Evolutionary conservation across 2,797 vertebrate genomes (phyloP), one percentile per base, ranked within the genome.

Genomic region (Hozukius guyotensis): DNA sequence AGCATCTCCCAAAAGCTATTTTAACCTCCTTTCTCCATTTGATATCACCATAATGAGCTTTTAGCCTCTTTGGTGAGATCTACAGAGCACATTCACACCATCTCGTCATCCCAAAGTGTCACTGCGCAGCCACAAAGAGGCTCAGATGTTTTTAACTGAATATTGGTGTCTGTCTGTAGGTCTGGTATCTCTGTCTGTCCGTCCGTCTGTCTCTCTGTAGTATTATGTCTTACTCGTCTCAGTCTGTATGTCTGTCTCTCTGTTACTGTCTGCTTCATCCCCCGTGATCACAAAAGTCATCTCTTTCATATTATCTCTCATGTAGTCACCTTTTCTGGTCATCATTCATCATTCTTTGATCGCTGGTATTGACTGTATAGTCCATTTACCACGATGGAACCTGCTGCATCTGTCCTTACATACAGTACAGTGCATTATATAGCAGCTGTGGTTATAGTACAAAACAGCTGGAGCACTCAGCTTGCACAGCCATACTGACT

Each of bases 91-190:
- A 67, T 72, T 61, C 63, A 76, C 77, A 85, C 75, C 87, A 89
- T 89, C 74, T 29, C 32, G 16, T 82, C 79, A 69, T 79, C 63
- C 62, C 72, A 75, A 24, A 64, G 72, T 42, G 69, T 83, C 75
- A 67, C 67, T 59, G 62, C 74, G 42, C 75, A 74, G 36, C 80
- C 86, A 87, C 42, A 75, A 72, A 73, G 53, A 81, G 77, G 77
- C 82, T 86, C 77, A 73, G 81, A 80, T 88, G 69, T 83, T 84
- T 85, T 82, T 77, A 81, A 65, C 57, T 84, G 87, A 85, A 16
- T 81, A 29, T 68, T 22, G 53, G 53, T 87, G 88, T 88, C 55
- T 61, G 77, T 91, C 78, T 80, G 49, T 66, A 80, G 72, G 11
- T 81, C 38, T 57, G 60, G 24, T 73, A 42, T 81, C 62, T 82